Evolutionary conservation across 2,113 vertebrate species (phyloP), one percentile per base, ranked within the genome.

Genomic region (Protobothrops flavoviridis): DNA sequence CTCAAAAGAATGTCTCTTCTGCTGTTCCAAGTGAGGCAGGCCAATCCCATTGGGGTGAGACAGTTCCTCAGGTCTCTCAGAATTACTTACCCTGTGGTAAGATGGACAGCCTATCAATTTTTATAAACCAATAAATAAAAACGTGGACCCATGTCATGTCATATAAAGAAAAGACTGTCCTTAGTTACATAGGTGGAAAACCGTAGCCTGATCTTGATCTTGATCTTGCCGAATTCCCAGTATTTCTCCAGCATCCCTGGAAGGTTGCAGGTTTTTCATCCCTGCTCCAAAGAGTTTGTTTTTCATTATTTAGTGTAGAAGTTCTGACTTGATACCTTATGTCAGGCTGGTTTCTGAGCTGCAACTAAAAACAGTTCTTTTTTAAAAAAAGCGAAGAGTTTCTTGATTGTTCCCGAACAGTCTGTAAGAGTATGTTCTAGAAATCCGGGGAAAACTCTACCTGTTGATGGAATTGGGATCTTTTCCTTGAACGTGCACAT

Each of bases 391-490:
- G 85, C 3, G 1, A 61, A 57, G 59, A 33, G 17, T 86, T 53
- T 53, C 45, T 53, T 64, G 85, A 50, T 45, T n/a, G 2, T 61
- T 57, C 91, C 48, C 94, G 55, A 94, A 21, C 89, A 91, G 53
- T 85, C 23, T 50, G 17, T 52, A 59, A 23, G 8, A 50, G 12
- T 57, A 33, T 87, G 13, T 86, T 15, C 29, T 87, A 61, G 56
- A 87, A 87, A 92, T 64, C 23, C 48, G 3, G 26, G 57, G 87
- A 74, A 92, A 88, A 50, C n/a, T 92, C 48, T 53, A 20, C 39
- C 11, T 55, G 8, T 48, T 88, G 59, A 88, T 74, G 9, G 53
- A 85, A 43, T 85, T 45, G 7, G 55, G 52, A 23, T 56, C 50
- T 39, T 74, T 53, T 94, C 10, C 88, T 95, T 4, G 92, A 87